Base-by-base conservation (phyloP, 2,113 vertebrate species). In the Sisor rabdophorus region DNA sequence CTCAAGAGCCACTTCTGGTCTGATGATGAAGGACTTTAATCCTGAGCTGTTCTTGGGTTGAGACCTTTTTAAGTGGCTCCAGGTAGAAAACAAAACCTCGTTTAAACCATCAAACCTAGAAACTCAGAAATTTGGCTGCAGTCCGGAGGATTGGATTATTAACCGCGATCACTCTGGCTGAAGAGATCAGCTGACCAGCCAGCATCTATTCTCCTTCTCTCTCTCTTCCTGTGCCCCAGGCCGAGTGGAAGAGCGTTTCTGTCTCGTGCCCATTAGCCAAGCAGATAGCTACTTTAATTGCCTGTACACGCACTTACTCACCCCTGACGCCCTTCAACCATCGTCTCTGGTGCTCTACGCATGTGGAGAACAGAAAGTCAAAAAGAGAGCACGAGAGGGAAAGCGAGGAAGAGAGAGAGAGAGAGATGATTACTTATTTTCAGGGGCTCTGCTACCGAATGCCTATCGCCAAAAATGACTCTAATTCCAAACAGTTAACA, bases 401-500 rank as follows among this genome's bases (percentile, higher is more conserved):
- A 85, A 86, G 85, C 22, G 74, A 64, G 52, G 60, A 69, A 78
- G 15, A 64, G 73, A 44, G 22, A 52, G 44, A 12, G 84, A 85
- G 85, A 82, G 86, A 84, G 86, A 82, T 92, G 92, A 93, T 93
- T 93, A 91, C 92, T 91, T 92, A 92, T 93, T 92, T 44, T 93
- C 90, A 89, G 88, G 88, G 83, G 89, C 90, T 91, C 89, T 90
- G 87, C 89, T 53, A 87, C 88, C 89, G 88, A 92, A 90, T 90
- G 89, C 90, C 88, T 91, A 90, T 90, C 87, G 84, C 91, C 90
- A 44, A 61, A 91, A 93, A 92, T 91, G 89, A 91, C 89, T 91
- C 91, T 93, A 92, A 93, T 92, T 92, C 89, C 88, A 90, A 91
- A 91, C 90, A 90, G 90, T 91, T 93, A 93, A 92, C 90, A 91